Evolutionary conservation across 2,888 invertebrate species (phyloP), one percentile per base, ranked within the genome.

Genomic region (Pristionchus fissidentatus): DNA sequence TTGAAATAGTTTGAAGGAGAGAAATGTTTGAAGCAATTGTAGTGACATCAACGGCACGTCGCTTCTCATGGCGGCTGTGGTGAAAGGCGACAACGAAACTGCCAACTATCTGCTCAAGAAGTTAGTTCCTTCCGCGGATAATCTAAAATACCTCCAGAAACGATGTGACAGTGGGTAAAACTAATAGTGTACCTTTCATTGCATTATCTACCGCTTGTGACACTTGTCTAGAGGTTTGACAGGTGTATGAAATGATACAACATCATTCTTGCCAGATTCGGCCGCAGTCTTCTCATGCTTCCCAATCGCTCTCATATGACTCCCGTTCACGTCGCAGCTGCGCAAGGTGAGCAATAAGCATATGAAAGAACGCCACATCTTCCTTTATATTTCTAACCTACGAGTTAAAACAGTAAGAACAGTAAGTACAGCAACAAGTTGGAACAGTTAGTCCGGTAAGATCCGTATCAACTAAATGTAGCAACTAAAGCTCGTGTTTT

Each of bases 261-360:
- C 55, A 10, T 60, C 60, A 60, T 2, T 43, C 19, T 26, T 75
- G 43, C 83, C 38, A 83, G 89, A 8, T 89, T 91, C 77, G 91
- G 91, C 55, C 87, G 88, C 60, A 77, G 84, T 19, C 84, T 91
- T 29, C 90, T 90, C 7, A 86, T 88, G 35, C 84, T 89, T 29
- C 87, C 90, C 55, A 90, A 91, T 84, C 82, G 86, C 10, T 86
- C 87, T n/a, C 84, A 86, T 32, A 91, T 91, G 88, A 84, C 91
- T n/a, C 91, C 91, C 4, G 62, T 91, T 15, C 91, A 91, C 75
- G 88, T 91, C 8, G 91, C 91, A 29, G 89, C 91, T 13, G 90
- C 90, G 10, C 91, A 91, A 84, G 91, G 90, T 90, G 7, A 26
- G 62, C 19, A 41, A 46, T 38, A 13, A 29, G 10, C 26, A 22